Evolutionary conservation across 2,113 vertebrate species (phyloP).

Genomic region (Pangasianodon gigas): DNA sequence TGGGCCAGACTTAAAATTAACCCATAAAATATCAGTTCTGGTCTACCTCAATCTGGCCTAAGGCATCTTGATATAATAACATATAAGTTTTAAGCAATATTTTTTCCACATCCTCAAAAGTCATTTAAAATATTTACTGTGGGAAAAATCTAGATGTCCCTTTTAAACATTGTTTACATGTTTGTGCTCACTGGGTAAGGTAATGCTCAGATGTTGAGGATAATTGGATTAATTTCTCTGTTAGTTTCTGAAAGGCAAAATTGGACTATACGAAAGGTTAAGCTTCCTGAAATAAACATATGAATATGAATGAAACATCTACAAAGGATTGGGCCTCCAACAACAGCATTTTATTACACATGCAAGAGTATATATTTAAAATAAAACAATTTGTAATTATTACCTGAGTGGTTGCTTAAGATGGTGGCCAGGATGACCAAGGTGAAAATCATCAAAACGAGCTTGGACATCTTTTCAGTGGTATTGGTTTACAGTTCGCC

Average conservation of each 20-base stretch:
- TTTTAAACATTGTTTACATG: not conserved
- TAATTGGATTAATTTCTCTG: not conserved
- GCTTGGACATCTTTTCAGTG: slow-evolving; percentile 60
- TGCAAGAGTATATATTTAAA: not conserved
- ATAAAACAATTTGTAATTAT: not conserved
- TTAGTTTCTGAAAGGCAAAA: not conserved
- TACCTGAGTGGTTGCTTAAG: slow-evolving; percentile 58
- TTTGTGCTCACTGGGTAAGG: not conserved
- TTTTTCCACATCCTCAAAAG: not conserved
- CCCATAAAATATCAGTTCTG: not conserved
- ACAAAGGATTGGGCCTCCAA: not conserved
- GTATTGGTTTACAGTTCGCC: not conserved
- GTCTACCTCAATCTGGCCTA: not conserved
- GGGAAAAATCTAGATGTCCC: not conserved
- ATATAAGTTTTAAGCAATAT: not conserved
- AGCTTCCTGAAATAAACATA: not conserved
- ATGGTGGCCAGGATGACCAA: slow-evolving; percentile 57
- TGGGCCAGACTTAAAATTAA: not conserved
- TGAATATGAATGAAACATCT: not conserved
- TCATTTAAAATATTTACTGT: not conserved
- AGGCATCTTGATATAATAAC: not conserved
- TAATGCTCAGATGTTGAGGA: not conserved
- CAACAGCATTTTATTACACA: not conserved
- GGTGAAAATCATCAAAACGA: slow-evolving; percentile 48
- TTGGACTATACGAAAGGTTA: not conserved